Percentiles rank a stretch among this genome's conserved stretches.
Conservation (phyloP, 2,888 invertebrate genomes). For the Venusia cambrica region DNA sequence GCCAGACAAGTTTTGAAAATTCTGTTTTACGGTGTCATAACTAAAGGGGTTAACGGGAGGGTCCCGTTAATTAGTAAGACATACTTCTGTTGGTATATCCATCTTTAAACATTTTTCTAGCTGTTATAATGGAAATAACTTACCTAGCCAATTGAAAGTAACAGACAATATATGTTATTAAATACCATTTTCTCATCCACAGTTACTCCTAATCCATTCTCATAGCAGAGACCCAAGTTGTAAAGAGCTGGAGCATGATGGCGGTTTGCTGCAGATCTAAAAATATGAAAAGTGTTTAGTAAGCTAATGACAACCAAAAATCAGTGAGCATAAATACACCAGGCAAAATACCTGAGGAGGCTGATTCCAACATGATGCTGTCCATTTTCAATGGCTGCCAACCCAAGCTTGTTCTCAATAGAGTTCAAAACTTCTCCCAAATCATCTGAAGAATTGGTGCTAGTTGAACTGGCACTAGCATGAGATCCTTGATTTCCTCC, state of each 20-base stretch:
- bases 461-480: constrained; percentile 29
- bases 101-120: no score
- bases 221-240: constrained; percentile 86
- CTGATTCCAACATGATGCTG: constrained; percentile 77
- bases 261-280: constrained; percentile 78
- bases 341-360: constrained; percentile 64
- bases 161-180: no score
- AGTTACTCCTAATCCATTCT: constrained; percentile 83
- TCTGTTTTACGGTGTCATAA: no score
- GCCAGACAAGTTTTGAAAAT: no score
- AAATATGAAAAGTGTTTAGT: background rate
- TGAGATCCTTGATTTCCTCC: constrained; percentile 29
- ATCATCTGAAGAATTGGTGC: constrained; percentile 50
- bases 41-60: no score
- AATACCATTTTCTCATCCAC: constrained; percentile 81
- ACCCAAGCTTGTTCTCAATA: constrained; percentile 81
- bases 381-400: constrained; percentile 81
- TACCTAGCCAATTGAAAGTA: no score
- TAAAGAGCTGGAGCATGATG: constrained; percentile 83
- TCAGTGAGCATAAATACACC: no score
- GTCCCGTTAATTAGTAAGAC: no score
- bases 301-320: no score
- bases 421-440: constrained; percentile 80
- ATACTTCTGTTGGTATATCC: no score
- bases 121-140: no score